phyloP scores from a whole-genome alignment of 2,888 invertebrate species.

The Anaspis maculata region DNA sequence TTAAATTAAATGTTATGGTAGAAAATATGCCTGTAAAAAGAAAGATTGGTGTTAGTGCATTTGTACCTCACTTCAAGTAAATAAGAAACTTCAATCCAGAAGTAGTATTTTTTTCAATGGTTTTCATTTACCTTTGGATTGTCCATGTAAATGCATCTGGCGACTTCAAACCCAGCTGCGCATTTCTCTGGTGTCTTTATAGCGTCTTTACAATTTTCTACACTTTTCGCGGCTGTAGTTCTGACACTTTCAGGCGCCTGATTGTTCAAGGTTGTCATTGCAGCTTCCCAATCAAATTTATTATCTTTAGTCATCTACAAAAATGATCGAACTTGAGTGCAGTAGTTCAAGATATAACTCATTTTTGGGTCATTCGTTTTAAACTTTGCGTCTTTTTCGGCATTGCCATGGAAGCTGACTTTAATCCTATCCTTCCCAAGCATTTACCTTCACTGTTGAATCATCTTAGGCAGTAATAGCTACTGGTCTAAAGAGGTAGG shows the following conservation, averaged over 20 bases:
- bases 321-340: background rate
- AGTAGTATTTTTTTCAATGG: no score
- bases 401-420: no score
- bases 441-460: no score
- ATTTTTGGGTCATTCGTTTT: background rate
- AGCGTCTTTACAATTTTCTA: conserved; percentile 46
- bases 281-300: conserved; percentile 43
- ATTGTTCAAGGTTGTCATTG: conserved; percentile 44
- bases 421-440: no score
- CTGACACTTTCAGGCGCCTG: conserved; percentile 41
- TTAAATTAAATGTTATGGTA: conserved; percentile 1
- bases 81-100: background rate
- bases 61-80: no score
- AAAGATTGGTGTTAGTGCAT: background rate
- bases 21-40: conserved; percentile 5
- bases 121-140: conserved; percentile 43
- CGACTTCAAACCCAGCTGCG: conserved; percentile 44
- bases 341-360: conserved; percentile 3
- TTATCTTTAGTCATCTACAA: conserved; percentile 25
- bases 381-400: no score
- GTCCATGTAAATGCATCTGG: conserved; percentile 47
- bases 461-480: no score
- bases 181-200: conserved; percentile 41
- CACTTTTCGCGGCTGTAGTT: conserved; percentile 41
- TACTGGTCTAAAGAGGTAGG: background rate